These are phyloP conservation scores for Tetragonula carbonaria DNA, from an alignment of 2,888 invertebrate genomes.

Conservation along the genomic window DNA sequence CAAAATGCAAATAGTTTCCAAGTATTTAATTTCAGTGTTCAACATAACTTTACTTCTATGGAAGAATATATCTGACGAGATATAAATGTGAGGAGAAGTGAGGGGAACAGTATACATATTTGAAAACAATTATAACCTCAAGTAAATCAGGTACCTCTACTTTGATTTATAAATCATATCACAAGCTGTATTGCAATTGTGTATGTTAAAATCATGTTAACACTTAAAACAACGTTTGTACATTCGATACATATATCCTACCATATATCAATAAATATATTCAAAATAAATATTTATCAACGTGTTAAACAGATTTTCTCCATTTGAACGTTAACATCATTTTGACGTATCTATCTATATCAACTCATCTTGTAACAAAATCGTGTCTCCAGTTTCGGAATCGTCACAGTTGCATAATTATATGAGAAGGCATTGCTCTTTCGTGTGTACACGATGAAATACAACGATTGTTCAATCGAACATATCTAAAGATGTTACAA, in stretches of 20 bases:
- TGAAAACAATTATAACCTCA: background rate
- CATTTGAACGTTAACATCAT: background rate
- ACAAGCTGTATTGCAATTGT: background rate
- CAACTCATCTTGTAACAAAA: background rate
- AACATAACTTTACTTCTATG: no score
- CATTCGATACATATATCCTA: background rate
- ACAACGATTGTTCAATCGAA: background rate
- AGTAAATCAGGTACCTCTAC: background rate
- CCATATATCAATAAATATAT: background rate
- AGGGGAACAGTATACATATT: background rate
- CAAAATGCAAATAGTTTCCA: no score
- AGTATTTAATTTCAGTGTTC: no score
- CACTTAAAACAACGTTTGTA: background rate
- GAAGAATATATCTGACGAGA: no score
- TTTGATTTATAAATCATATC: background rate
- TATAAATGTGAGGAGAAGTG: no score
- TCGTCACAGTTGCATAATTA: constrained; percentile 1
- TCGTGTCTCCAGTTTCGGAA: background rate
- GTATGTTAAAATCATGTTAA: background rate
- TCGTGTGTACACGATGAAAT: background rate
- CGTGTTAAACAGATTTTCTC: background rate
- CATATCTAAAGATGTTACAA: background rate
- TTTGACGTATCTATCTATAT: background rate
- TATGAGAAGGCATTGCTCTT: background rate
- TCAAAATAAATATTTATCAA: background rate